Evolutionary conservation across 2,797 vertebrate genomes (phyloP), one percentile per base, ranked within the genome.

Genomic region (Ceyx erithaca): DNA sequence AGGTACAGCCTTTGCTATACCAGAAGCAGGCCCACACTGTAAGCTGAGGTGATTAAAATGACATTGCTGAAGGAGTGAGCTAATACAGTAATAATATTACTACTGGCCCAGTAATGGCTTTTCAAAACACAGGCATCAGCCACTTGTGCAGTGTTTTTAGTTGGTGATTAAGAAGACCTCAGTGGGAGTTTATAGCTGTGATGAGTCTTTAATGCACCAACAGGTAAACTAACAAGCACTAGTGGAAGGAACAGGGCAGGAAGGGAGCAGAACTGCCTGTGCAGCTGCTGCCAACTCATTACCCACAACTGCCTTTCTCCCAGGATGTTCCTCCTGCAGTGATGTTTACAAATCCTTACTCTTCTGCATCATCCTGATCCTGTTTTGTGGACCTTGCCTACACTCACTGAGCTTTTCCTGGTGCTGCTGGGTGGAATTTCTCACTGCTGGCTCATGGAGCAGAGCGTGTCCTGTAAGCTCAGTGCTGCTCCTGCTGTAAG

Each of bases 201-300:
- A 86, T 79, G 92, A 86, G 90, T 15, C 63, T 91, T 94, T 86
- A 95, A 90, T 86, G 59, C 57, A 37, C 88, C 78, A 81, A 57
- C 63, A 92, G 80, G 88, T 84, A 84, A 90, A 84, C 14, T n/a
- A 76, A 84, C 51, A 66, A 81, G 68, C 43, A 41, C 67, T 26
- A 7, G 59, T 54, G 55, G 73, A 73, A 92, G 54, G 72, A 68
- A 14, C 0, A 0, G 89, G 58, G 82, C 85, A 62, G 59, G 80
- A 69, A 55, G 28, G 73, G 77, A 81, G 35, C 72, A 58, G 80
- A 61, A 63, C 84, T 72, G 80, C 46, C 77, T 45, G 10, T 10
- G n/a, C 61, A 80, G 80, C 78, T 81, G 80, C 78, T 81, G 45
- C 66, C 59, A 58, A 10, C 40, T 28, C 30, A 0, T 75, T 62